These are phyloP conservation scores for Halcyon malimbica DNA, from an alignment of 2,113 vertebrate genomes.

Conservation along the genomic window DNA sequence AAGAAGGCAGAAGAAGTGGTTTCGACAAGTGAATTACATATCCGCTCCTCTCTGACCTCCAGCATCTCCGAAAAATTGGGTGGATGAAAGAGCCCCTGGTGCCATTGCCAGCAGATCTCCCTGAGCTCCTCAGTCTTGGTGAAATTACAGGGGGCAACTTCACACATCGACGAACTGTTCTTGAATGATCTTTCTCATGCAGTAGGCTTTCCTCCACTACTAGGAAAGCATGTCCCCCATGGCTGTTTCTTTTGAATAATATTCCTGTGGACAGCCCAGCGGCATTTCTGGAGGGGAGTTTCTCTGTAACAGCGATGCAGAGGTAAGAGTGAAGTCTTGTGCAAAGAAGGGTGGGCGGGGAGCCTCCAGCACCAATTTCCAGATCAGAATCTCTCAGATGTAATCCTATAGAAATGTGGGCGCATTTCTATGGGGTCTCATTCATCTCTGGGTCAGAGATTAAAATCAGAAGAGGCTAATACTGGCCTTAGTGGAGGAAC, in stretches of 20 bases:
- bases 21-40: background rate
- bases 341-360: rapidly evolving
- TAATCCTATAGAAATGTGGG: background rate
- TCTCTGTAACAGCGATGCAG: rapidly evolving
- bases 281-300: background rate
- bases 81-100: background rate
- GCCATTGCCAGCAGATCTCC: background rate
- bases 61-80: background rate
- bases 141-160: background rate
- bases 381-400: background rate
- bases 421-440: rapidly evolving
- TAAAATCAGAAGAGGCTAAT: background rate
- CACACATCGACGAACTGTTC: background rate
- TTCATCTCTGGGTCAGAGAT: background rate
- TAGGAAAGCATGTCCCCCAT: background rate
- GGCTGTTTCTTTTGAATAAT: background rate
- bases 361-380: background rate
- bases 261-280: background rate
- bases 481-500: background rate
- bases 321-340: background rate
- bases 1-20: background rate
- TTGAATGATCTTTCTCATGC: background rate
- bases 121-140: background rate
- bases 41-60: background rate
- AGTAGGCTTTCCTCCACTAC: background rate